A percentile compares a stretch with the other conserved stretches of the same genome.
These are phyloP conservation scores for Crocodylus rhombifer DNA, from an alignment of 2,797 vertebrate species.

Conservation along the genomic window DNA sequence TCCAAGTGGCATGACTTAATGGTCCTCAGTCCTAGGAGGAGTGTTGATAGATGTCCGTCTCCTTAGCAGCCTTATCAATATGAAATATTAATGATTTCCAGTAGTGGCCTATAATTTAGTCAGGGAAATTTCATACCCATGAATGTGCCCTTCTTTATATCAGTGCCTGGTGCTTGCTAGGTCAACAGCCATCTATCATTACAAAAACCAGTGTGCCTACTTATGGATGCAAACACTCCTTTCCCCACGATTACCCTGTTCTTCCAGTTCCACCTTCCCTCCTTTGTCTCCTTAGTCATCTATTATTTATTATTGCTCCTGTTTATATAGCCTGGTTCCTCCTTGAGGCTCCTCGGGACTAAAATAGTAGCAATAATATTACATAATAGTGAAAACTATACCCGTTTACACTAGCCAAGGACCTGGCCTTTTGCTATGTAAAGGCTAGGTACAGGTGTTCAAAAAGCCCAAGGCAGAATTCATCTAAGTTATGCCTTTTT, in stretches of 20 bases:
- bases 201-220: too few relatives aligned
- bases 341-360: not conserved
- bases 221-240: not conserved
- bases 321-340: not conserved
- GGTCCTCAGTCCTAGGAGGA: not conserved
- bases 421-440: not conserved
- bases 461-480: too few relatives aligned
- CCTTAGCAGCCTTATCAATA: accelerated
- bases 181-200: not conserved
- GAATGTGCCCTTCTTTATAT: accelerated
- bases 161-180: not conserved
- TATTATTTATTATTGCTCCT: not conserved
- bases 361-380: not conserved
- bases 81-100: accelerated
- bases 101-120: not conserved
- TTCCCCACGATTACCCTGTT: not conserved
- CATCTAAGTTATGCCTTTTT: too few relatives aligned
- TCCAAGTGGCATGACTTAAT: accelerated
- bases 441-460: too few relatives aligned
- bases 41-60: not conserved
- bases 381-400: not conserved
- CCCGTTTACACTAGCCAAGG: not conserved
- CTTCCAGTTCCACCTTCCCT: not conserved
- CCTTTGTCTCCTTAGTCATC: not conserved
- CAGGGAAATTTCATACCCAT: not conserved